Evolutionary conservation across 2,888 invertebrate species (phyloP).

Genomic region (Vannuccia rotundouncinata): DNA sequence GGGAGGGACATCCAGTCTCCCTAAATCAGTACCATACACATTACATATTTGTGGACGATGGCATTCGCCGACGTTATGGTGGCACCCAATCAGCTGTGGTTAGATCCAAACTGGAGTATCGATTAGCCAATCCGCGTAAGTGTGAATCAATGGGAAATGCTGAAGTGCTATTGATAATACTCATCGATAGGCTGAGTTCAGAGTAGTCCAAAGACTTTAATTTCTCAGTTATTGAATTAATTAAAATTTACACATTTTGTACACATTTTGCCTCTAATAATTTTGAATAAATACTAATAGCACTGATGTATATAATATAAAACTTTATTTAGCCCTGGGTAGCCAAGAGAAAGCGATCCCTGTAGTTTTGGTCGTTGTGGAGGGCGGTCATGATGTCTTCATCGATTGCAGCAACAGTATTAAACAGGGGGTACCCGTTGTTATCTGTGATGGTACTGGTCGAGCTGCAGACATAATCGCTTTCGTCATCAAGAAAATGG

Average conservation of each 20-base stretch:
- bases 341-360: slow-evolving; percentile 45
- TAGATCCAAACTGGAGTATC: slow-evolving; percentile 49
- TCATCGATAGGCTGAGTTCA: too few species aligned
- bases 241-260: too few species aligned
- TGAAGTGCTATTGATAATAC: too few species aligned
- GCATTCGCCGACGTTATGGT: slow-evolving; percentile 47
- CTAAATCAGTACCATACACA: slow-evolving; percentile 58
- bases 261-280: too few species aligned
- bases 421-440: slow-evolving; percentile 52
- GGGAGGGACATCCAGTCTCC: slow-evolving; percentile 51
- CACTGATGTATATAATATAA: too few species aligned
- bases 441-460: slow-evolving; percentile 57
- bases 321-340: too few species aligned
- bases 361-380: slow-evolving; percentile 56
- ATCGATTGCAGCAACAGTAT: slow-evolving; percentile 51
- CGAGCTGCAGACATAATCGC: slow-evolving; percentile 56
- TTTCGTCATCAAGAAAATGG: slow-evolving; percentile 45
- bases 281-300: too few species aligned
- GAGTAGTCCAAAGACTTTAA: too few species aligned
- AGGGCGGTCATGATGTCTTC: slow-evolving; percentile 56
- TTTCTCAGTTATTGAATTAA: too few species aligned
- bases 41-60: slow-evolving; percentile 57
- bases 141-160: too few species aligned
- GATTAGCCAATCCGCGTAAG: slow-evolving; percentile 44
- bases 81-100: slow-evolving; percentile 47